These are phyloP conservation scores for Trichosurus vulpecula DNA, from an alignment of 2,797 vertebrate genomes.

Conservation along the genomic window DNA sequence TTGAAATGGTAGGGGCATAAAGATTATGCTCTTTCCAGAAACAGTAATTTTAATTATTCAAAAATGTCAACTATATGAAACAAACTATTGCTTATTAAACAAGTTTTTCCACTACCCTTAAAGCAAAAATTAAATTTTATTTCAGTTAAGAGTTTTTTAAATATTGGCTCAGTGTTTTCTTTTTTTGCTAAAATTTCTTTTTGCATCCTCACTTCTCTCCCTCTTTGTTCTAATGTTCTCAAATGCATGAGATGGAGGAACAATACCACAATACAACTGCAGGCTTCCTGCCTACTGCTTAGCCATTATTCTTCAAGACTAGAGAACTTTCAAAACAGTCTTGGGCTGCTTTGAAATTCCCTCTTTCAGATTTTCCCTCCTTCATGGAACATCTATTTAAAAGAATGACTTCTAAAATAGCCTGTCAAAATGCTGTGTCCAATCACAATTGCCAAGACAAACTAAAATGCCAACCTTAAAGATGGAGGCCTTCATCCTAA, in stretches of 20 bases:
- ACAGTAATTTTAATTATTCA: conserved; percentile 50
- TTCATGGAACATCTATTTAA: conserved; percentile 70
- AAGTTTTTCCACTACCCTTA: conserved; percentile 49
- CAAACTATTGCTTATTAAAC: conserved; percentile 37
- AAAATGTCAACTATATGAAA: conserved; percentile 58
- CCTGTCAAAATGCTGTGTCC: conserved; percentile 33
- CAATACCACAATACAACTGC: conserved; percentile 68
- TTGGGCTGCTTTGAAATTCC: conserved; percentile 74
- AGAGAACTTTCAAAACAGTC: conserved; percentile 70
- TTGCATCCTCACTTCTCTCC: conserved; percentile 59
- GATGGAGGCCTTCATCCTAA: conserved; percentile 30
- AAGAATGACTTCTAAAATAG: conserved; percentile 73
- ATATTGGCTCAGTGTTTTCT: conserved; percentile 35
- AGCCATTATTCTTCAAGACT: conserved; percentile 76
- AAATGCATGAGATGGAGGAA: conserved; percentile 65
- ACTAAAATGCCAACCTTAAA: conserved; percentile 45
- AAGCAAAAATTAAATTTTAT: conserved; percentile 61
- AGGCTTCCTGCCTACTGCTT: conserved; percentile 76
- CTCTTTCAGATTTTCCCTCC: conserved; percentile 73
- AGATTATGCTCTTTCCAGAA: conserved; percentile 34
- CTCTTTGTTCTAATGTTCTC: conserved; percentile 70
- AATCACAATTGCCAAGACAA: conserved; percentile 57
- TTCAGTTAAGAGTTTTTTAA: conserved; percentile 54
- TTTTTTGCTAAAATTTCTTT: conserved; percentile 57
- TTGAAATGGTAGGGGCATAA: conserved; percentile 40